Evolutionary conservation across 2,888 invertebrate species (phyloP).

Genomic region (Embidobia sp.): DNA sequence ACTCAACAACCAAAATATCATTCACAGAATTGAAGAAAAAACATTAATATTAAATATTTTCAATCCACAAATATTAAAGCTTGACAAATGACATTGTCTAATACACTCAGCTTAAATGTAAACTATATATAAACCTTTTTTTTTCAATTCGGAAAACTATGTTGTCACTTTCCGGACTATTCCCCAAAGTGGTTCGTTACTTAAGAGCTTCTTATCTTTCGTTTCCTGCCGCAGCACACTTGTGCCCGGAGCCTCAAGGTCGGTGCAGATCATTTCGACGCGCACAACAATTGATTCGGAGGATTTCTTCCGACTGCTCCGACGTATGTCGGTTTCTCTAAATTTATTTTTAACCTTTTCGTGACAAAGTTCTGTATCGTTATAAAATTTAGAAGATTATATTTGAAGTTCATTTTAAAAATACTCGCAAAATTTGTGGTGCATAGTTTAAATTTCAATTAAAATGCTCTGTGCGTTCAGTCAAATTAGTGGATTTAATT

Average conservation of each 20-base stretch:
- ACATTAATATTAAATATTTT: too few species aligned
- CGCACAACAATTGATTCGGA: slow-evolving; percentile 24
- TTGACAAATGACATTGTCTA: too few species aligned
- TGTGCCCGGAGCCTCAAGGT: neutral
- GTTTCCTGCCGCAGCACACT: slow-evolving; percentile 3
- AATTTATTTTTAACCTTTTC: slow-evolving; percentile 55
- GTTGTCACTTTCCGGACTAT: neutral
- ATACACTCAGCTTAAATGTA: too few species aligned
- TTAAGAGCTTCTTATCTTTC: slow-evolving; percentile 14
- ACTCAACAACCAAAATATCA: too few species aligned
- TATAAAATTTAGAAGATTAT: slow-evolving; percentile 5
- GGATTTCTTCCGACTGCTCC: slow-evolving; percentile 29
- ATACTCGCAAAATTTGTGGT: slow-evolving; percentile 28
- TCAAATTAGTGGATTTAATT: slow-evolving; percentile 19
- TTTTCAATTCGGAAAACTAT: neutral
- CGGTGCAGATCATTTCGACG: slow-evolving; percentile 5
- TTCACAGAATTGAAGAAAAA: too few species aligned
- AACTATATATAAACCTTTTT: too few species aligned
- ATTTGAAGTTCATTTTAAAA: slow-evolving; percentile 46
- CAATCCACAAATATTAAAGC: too few species aligned
- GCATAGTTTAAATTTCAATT: slow-evolving; percentile 16
- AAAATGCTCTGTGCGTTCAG: slow-evolving; percentile 16
- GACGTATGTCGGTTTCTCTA: slow-evolving; percentile 13
- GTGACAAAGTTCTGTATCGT: slow-evolving; percentile 13
- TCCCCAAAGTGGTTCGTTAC: slow-evolving; percentile 16